Evolutionary conservation across 1,140 invertebrate genomes (phyloP).

Genomic region (Drosophila repletoides): DNA sequence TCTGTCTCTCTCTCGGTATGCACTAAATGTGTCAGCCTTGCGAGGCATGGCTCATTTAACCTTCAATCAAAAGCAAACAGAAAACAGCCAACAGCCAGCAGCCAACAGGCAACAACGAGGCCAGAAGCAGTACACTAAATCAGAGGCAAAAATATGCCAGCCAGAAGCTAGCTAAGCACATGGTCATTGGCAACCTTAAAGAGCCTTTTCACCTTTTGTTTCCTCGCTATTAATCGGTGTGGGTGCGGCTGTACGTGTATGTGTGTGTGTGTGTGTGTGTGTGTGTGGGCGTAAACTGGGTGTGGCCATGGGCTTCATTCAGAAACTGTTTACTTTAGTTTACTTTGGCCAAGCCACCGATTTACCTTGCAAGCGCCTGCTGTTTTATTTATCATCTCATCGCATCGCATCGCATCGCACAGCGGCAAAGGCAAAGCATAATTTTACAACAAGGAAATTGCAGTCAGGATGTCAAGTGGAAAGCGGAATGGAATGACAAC

Average conservation of each 20-base stretch:
- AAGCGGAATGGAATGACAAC: slow-evolving; percentile 67
- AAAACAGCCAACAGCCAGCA: slow-evolving; percentile 41
- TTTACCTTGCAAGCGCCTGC: slow-evolving; percentile 16
- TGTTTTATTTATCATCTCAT: slow-evolving; percentile 53
- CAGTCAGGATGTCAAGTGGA: slow-evolving; percentile 73
- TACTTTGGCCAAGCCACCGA: slow-evolving; percentile 26
- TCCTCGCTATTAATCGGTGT: slow-evolving; percentile 14
- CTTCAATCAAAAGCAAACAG: slow-evolving; percentile 71
- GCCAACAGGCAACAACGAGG: slow-evolving; percentile 19
- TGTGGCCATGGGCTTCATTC: slow-evolving; percentile 27
- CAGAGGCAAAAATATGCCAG: slow-evolving; percentile 45
- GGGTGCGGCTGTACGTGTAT: no score
- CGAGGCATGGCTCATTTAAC: slow-evolving; percentile 73
- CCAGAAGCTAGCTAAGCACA: slow-evolving; percentile 1
- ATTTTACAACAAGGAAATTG: slow-evolving; percentile 75
- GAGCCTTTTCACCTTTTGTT: slow-evolving; percentile 18
- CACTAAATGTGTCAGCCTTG: slow-evolving; percentile 27
- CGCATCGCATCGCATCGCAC: background rate
- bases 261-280: no score
- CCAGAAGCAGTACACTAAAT: slow-evolving; percentile 58
- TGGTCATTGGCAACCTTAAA: slow-evolving; percentile 37
- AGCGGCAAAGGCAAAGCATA: slow-evolving; percentile 49
- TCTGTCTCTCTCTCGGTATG: background rate
- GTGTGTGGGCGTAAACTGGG: background rate
- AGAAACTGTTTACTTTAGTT: slow-evolving; percentile 65